Evolutionary conservation across 2,888 invertebrate species (phyloP), one percentile per base, ranked within the genome.

Genomic region (Strigamia maritima): DNA sequence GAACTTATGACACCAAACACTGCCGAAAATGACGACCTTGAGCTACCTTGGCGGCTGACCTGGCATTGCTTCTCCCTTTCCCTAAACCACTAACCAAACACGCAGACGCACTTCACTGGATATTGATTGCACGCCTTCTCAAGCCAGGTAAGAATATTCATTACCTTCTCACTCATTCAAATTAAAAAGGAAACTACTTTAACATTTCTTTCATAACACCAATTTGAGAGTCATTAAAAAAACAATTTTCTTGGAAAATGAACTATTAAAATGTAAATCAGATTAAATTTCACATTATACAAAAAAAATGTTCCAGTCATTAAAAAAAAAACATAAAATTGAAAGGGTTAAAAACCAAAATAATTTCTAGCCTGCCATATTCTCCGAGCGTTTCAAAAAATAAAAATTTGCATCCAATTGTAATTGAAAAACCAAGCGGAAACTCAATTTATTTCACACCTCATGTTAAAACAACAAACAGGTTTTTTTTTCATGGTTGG

Each of bases 11-110:
- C 65, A 65, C 65, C 65, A 24, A 65, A 65, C 65, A 26, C 65
- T 65, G 65, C 65, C 65, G 65, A 65, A 65, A 65, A 65, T 65
- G 65, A 65, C 65, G 65, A 65, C 65, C 65, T 65, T 65, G 65
- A 65, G 65, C 65, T 65, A 65, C 65, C 65, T 65, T 65, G 65
- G 65, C 65, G 65, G 65, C 26, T 65, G 65, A 65, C 65, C 65
- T 65, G 65, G 26, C 65, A 65, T 65, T 65, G 65, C 65, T 65
- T 65, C 65, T 65, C 65, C 65, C 65, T 65, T 65, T 65, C 65
- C 65, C 65, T 65, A 65, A 22, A 65, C 65, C 28, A 65, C 65
- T 65, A 65, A 65, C 65, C 26, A 28, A 26, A 65, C 65, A 65
- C 65, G 65, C 65, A 26, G 65, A 12, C 24, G 65, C 65, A 65